Percentiles rank a stretch among this genome's conserved stretches.
phyloP scores from a whole-genome alignment of 2,113 vertebrate species.

The Aythya baeri region DNA sequence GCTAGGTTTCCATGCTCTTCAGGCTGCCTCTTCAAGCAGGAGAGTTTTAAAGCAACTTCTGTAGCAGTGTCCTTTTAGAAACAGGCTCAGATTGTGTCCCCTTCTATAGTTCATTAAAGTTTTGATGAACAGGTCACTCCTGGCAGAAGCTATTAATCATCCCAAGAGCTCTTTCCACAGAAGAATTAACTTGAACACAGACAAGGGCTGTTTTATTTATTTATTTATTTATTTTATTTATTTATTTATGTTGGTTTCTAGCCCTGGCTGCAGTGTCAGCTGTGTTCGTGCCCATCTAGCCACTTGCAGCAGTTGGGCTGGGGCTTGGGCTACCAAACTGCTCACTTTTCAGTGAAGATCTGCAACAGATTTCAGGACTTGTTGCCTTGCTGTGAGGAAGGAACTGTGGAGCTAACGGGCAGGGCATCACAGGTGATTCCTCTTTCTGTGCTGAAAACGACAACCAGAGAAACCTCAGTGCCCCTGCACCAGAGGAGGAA shows the following conservation, averaged over 20 bases:
- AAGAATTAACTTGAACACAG: neutral
- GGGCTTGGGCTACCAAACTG: neutral
- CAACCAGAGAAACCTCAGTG: neutral
- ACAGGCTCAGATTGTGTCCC: neutral
- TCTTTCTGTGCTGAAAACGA: neutral
- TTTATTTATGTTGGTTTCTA: neutral
- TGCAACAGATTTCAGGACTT: neutral
- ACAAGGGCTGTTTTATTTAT: neutral
- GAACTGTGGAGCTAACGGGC: neutral
- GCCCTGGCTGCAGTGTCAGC: rapidly evolving
- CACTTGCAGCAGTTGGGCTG: rapidly evolving
- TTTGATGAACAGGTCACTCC: neutral
- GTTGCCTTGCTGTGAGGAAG: neutral
- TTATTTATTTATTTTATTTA: too few species aligned
- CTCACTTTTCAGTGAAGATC: neutral
- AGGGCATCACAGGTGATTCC: neutral
- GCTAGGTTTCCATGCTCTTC: rapidly evolving
- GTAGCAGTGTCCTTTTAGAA: neutral
- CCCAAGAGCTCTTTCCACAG: neutral
- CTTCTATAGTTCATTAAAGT: neutral
- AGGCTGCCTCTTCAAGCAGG: neutral
- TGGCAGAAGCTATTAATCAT: neutral
- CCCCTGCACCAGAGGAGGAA: neutral
- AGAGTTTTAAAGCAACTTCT: neutral
- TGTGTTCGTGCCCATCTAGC: neutral